Conservation (phyloP, 2,797 vertebrate genomes). For the Phataginus tetradactyla region DNA sequence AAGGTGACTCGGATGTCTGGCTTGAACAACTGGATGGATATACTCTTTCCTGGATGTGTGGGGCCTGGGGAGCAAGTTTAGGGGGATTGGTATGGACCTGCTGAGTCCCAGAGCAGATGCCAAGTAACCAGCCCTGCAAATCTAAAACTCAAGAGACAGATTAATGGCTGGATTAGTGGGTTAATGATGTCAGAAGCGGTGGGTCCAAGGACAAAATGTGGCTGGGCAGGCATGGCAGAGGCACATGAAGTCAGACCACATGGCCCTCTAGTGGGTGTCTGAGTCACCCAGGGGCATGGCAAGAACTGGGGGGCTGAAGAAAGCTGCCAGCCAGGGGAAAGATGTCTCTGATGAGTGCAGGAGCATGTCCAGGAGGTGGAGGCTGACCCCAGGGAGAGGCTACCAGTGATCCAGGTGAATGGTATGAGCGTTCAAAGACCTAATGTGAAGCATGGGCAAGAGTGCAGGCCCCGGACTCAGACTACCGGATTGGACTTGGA, state of each 20-base stretch:
- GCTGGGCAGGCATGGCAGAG: background rate
- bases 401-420: background rate
- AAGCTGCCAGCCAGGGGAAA: background rate
- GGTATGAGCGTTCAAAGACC: background rate
- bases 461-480: background rate
- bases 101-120: background rate
- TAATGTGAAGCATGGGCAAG: background rate
- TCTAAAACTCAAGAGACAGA: background rate
- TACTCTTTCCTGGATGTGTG: background rate
- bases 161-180: background rate
- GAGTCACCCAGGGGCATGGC: background rate
- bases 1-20: background rate
- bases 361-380: background rate
- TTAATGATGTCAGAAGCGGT: background rate
- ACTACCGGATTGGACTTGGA: background rate
- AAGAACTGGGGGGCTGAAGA: background rate
- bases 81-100: background rate
- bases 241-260: background rate
- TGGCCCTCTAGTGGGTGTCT: background rate
- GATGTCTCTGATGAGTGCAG: background rate
- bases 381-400: background rate
- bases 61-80: background rate
- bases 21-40: background rate
- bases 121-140: background rate
- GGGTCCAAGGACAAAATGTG: background rate